Evolutionary conservation across 2,113 vertebrate genomes (phyloP), one percentile per base, ranked within the genome.

Genomic region (Marmota monax): DNA sequence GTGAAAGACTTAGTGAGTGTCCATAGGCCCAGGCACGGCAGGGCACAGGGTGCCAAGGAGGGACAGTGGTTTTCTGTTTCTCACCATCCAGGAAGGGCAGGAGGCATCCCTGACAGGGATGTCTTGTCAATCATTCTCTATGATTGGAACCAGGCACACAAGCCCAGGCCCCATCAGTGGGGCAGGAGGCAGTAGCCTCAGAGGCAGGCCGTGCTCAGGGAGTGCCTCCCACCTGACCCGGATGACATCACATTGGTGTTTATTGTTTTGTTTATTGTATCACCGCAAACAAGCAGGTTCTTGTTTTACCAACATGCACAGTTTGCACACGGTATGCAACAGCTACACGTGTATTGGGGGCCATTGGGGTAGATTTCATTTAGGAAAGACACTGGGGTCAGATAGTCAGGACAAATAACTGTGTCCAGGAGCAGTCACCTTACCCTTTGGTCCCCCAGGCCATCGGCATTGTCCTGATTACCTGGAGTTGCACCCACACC

Each of bases 401-500:
- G 82, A 69, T 17, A n/a, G 70, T 39, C 37, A 20, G 51, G 61
- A 72, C 25, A 37, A 63, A 70, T 25, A 76, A 51, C 27, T 37
- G 23, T 27, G 34, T 2, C 27, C 1, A 7, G 53, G 51, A 72
- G 53, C 29, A 6, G 11, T 17, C 45, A 34, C 14, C 6, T 34
- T 20, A 34, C 6, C 65, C 65, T 51, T 72, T 22, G 51, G 37
- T 18, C 18, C 76, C 63, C 42, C 74, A 23, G 23, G 9, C 18
- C 63, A 82, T 42, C n/a, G 34, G 37, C 48, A 32, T 18, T 17
- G n/a, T 51, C 27, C 78, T 27, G 48, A 25, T 37, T 4, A 5
- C 27, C 34, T 7, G 0, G 0, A 73, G 61, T 2, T n/a, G 11
- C 18, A 29, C 16, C 0, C 2, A 18, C 37, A 70, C 42, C 20